A percentile compares a stretch with the other conserved stretches of the same genome.
Conservation (phyloP, 2,797 vertebrate genomes). For the Hydrophis major region DNA sequence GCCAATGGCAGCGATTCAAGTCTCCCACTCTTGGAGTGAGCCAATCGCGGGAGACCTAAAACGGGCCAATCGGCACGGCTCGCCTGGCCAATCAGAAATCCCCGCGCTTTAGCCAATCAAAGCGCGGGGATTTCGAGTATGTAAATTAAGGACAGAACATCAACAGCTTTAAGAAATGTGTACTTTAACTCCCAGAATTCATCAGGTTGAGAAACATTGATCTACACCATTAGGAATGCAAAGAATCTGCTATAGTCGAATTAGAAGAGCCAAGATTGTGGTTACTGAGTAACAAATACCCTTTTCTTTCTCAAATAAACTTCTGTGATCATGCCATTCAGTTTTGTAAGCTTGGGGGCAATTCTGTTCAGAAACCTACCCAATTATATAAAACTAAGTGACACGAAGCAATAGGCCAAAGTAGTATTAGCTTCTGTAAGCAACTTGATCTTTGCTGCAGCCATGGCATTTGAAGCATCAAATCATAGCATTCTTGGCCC, state of each 20-base stretch:
- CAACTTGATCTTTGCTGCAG: not conserved
- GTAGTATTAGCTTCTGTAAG: not conserved
- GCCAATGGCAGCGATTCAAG: too few relatives aligned
- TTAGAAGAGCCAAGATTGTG: not conserved
- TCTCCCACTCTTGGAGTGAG: too few relatives aligned
- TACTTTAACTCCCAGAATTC: not conserved
- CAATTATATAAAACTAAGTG: not conserved
- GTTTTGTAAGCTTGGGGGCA: not conserved
- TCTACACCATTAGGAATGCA: not conserved
- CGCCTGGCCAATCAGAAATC: too few relatives aligned
- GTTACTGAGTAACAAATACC: rapidly evolving
- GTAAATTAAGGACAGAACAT: too few relatives aligned
- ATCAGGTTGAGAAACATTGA: not conserved
- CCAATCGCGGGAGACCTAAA: too few relatives aligned
- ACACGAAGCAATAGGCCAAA: not conserved
- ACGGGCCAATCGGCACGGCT: too few relatives aligned
- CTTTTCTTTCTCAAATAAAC: not conserved
- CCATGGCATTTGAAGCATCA: not conserved
- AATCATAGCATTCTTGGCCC: not conserved
- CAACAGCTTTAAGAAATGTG: not conserved
- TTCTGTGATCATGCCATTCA: not conserved
- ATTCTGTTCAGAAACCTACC: not conserved
- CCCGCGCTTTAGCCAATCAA: too few relatives aligned
- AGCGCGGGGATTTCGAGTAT: too few relatives aligned
- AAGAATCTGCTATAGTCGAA: not conserved